Percentiles rank a stretch among this genome's conserved stretches.
Evolutionary conservation across 2,113 vertebrate species (phyloP).

Genomic region (Cygnus atratus): DNA sequence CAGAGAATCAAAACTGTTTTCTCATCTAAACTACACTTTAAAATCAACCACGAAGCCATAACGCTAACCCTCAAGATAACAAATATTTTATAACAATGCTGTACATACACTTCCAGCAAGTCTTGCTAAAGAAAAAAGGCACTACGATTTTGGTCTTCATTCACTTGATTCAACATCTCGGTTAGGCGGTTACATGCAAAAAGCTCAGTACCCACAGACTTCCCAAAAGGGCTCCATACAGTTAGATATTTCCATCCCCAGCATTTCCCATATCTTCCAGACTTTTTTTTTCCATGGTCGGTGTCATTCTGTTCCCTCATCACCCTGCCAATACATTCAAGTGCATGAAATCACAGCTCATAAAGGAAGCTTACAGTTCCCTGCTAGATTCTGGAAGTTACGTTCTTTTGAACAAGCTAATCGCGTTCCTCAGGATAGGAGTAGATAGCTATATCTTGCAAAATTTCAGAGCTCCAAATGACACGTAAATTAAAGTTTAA

Average conservation of each 20-base stretch:
- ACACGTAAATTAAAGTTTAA: background rate
- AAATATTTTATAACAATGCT: background rate
- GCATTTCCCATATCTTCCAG: background rate
- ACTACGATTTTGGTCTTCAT: background rate
- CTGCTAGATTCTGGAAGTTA: background rate
- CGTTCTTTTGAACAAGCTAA: background rate
- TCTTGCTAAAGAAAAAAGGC: background rate
- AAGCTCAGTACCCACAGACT: rapidly evolving
- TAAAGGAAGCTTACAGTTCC: background rate
- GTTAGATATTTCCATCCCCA: background rate
- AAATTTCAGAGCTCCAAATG: background rate
- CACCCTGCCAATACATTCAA: background rate
- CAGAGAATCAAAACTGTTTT: background rate
- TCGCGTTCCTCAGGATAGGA: background rate
- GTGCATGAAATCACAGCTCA: background rate
- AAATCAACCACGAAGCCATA: background rate
- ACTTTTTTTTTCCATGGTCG: background rate
- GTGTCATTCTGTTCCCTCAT: background rate
- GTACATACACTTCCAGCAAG: background rate
- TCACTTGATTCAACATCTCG: background rate
- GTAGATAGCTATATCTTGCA: background rate
- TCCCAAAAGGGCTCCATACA: background rate
- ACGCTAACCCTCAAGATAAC: background rate
- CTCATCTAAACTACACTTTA: background rate
- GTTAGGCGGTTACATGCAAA: background rate